Evolutionary conservation across 2,113 vertebrate genomes (phyloP), one percentile per base, ranked within the genome.

Genomic region (Chunga burmeisteri): DNA sequence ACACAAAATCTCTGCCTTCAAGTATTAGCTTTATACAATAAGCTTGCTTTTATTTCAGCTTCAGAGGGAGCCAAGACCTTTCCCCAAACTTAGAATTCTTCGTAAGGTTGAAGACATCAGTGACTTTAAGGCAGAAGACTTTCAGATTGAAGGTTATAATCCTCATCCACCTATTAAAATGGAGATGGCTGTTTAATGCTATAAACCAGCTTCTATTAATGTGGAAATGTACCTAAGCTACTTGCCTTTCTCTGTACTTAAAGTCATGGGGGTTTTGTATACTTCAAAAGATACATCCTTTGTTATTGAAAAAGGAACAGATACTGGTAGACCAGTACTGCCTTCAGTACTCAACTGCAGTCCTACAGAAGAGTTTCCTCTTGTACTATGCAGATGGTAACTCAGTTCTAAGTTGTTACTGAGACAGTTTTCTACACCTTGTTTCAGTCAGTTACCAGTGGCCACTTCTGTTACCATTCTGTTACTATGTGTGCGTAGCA

Each of bases 121-220:
- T 68, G 98, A 99, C 73, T 99, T 99, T 95, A 96, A 93, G 30
- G 98, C 98, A 23, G 99, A 99, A 90, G 99, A 99, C 93, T 99
- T 99, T 95, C 98, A 99, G 90, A 98, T 99, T 92, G 98, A 98
- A 77, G 98, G 97, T 89, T 99, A 99, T 96, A 96, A 99, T 95
- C 99, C 99, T 40, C 99, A 99, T 68, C 99, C 99, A 14, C 19
- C 98, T 65, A 99, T 99, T 97, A 99, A 99, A 97, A 99, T 99
- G 99, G 98, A 99, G 93, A 99, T 99, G 99, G 99, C 99, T 58
- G 98, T 99, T 86, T 99, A 97, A 97, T 84, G 19, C 40, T 72
- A 8, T 75, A 68, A 87, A 87, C 11, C 52, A 66, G 5, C 30
- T 62, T 68, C 46, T 65, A 5, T 59, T 82, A 47, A 49, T 14